phyloP scores from a whole-genome alignment of 2,797 vertebrate genomes.

The Enteromius unitaeniatus region DNA sequence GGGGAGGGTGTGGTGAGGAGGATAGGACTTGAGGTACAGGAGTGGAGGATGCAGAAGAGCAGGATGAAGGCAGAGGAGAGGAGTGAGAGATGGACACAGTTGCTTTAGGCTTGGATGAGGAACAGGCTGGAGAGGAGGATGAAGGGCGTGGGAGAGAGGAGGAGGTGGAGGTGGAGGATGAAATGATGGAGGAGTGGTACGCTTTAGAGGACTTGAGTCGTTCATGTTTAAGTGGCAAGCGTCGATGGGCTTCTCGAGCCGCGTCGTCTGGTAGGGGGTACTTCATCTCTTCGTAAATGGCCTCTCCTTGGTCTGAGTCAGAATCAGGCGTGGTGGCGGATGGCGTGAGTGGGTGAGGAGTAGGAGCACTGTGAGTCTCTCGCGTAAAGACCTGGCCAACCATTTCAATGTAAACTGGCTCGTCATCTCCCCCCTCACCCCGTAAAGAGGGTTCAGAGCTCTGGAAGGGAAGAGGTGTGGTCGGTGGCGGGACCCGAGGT shows the following conservation, averaged over 20 bases:
- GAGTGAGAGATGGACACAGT: slow-evolving; percentile 79
- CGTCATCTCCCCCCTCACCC: slow-evolving; percentile 79
- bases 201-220: slow-evolving; percentile 78
- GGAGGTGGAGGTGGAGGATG: slow-evolving; percentile 69
- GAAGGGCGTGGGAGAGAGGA: slow-evolving; percentile 74
- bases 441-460: slow-evolving; percentile 71
- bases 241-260: slow-evolving; percentile 70
- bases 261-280: slow-evolving; percentile 83
- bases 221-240: slow-evolving; percentile 75
- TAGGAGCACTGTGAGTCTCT: slow-evolving; percentile 74
- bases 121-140: slow-evolving; percentile 74
- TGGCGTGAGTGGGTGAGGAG: slow-evolving; percentile 76
- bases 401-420: slow-evolving; percentile 95
- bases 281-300: slow-evolving; percentile 96
- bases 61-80: slow-evolving; percentile 75
- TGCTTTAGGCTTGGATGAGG: slow-evolving; percentile 81
- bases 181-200: slow-evolving; percentile 67
- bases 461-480: slow-evolving; percentile 79
- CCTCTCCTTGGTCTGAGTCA: slow-evolving; percentile 91
- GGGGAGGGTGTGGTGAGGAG: slow-evolving; percentile 81
- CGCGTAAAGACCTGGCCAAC: slow-evolving; percentile 88
- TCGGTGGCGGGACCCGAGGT: slow-evolving; percentile 72
- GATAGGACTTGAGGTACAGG: slow-evolving; percentile 78
- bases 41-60: slow-evolving; percentile 77
- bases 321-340: slow-evolving; percentile 83